These are phyloP conservation scores for Aegotheles bennettii DNA, from an alignment of 2,113 vertebrate genomes.

Conservation along the genomic window DNA sequence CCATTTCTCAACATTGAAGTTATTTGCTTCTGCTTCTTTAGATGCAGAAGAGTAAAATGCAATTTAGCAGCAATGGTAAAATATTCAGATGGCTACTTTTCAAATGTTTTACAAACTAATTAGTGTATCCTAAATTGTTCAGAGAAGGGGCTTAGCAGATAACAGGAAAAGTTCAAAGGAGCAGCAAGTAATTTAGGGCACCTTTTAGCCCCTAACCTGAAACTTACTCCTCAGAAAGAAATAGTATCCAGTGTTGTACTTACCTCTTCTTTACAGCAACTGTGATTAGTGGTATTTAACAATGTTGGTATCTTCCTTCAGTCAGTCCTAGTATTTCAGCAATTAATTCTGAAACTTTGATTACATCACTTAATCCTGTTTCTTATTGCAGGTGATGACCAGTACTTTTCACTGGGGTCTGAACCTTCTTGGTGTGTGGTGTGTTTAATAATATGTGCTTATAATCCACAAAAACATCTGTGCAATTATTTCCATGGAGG, in stretches of 20 bases:
- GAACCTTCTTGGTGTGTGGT: background rate
- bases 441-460: background rate
- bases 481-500: background rate
- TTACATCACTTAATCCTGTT: background rate
- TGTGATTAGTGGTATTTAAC: background rate
- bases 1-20: background rate
- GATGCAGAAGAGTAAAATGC: background rate
- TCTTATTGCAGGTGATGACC: background rate
- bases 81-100: background rate
- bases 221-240: background rate
- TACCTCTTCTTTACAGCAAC: background rate
- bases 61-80: background rate
- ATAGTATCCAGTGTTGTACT: background rate
- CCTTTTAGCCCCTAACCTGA: background rate
- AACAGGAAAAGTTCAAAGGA: background rate
- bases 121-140: background rate
- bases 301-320: background rate
- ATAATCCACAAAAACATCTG: background rate
- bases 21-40: background rate
- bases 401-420: background rate
- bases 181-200: background rate
- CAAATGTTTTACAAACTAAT: background rate
- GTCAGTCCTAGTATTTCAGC: background rate
- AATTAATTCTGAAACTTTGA: conserved; percentile 5
- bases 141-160: background rate